Percentiles rank a stretch among this genome's conserved stretches.
phyloP scores from a whole-genome alignment of 2,888 invertebrate species.

The Drosophila picticornis region DNA sequence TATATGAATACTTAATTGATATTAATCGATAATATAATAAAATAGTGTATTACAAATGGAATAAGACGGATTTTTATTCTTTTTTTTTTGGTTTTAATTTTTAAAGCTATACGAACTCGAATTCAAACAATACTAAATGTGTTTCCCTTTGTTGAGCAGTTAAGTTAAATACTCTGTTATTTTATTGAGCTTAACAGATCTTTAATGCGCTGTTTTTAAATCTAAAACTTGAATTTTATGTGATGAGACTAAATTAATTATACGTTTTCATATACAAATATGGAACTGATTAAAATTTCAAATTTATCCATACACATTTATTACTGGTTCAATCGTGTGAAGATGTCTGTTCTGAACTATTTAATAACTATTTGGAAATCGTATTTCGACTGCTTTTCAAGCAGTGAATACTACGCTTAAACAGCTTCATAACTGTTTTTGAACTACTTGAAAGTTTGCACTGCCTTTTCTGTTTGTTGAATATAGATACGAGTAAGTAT shows the following conservation, averaged over 20 bases:
- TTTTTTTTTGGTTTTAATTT: too few species aligned
- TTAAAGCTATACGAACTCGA: too few species aligned
- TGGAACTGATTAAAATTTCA: not conserved
- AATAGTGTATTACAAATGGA: conserved; percentile 27
- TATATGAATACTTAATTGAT: too few species aligned
- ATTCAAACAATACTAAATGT: too few species aligned
- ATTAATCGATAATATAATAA: conserved; percentile 49
- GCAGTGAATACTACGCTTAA: not conserved
- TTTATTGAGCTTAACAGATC: not conserved
- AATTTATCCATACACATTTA: not conserved
- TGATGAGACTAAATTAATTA: too few species aligned
- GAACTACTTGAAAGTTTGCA: not conserved
- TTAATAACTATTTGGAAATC: too few species aligned
- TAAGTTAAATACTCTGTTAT: not conserved
- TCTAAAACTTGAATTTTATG: not conserved
- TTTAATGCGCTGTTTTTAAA: not conserved
- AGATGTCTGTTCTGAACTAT: not conserved
- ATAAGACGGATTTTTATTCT: not conserved
- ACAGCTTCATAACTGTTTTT: not conserved
- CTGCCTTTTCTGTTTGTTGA: not conserved
- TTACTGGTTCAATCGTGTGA: not conserved
- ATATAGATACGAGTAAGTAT: not conserved
- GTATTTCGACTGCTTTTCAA: not conserved
- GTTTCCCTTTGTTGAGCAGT: not conserved
- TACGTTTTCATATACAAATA: not conserved